Evolutionary conservation across 2,888 invertebrate genomes (phyloP), one percentile per base, ranked within the genome.

Genomic region (Podotricha telesiphe): DNA sequence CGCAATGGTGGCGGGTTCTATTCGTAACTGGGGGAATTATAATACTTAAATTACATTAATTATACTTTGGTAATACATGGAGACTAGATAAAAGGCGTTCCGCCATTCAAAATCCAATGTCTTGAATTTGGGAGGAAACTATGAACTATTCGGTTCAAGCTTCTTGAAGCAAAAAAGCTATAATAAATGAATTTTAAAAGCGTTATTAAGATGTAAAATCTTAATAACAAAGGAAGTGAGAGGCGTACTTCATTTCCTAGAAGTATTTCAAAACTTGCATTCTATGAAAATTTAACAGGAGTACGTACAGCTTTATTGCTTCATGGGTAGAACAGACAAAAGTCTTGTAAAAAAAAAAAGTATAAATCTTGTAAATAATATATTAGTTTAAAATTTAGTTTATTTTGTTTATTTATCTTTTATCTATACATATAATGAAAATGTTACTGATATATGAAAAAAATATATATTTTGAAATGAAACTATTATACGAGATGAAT

Each of bases 251-350:
- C 50, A 69, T 56, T 51, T 69, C 42, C 17, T 19, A 63, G 20
- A 67, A 70, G 50, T 63, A 59, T 66, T 37, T 51, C 63, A 66
- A 62, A 70, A 70, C 66, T 62, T 69, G 66, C 51, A 67, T 63
- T 70, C 63, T 66, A 62, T 63, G 66, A 58, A 66, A 67, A 63
- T 63, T 69, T 66, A 53, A 67, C 56, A 63, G 58, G 37, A 69
- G 48, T 50, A 70, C 63, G 48, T 50, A 70, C 63, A 51, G 66
- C 69, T 70, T 70, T 70, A 67, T 70, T 67, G 56, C 66, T 51
- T 47, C 51, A 63, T 58, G 58, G 40, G 15, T 7, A 37, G 56
- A n/a, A 56, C 66, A 69, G 62, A 62, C 69, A 34, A 50, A 8
- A 62, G 69, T 50, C 56, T n/a, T n/a, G n/a, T n/a, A n/a, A n/a